Evolutionary conservation across 2,888 invertebrate species (phyloP), one percentile per base, ranked within the genome.

Genomic region (Perdita meconis): DNA sequence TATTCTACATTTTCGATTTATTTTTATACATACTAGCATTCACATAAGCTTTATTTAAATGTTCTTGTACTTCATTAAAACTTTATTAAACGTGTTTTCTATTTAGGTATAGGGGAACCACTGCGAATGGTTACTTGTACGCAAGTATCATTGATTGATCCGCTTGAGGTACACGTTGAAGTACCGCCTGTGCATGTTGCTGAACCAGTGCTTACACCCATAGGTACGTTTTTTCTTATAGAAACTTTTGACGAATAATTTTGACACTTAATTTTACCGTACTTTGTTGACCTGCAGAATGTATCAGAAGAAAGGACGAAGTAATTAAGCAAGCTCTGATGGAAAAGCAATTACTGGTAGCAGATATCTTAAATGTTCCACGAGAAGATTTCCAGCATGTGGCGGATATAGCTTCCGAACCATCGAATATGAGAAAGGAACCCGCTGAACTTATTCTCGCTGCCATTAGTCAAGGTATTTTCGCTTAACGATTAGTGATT

Each of bases 321-420:
- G 93, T 95, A 81, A 95, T 97, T 77, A 94, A 95, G 78, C 94
- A 94, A 88, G 95, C 95, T 55, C 91, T 97, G 82, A 93, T 94
- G 71, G 96, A 96, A 89, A 96, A 96, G 89, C 95, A 96, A 89
- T 94, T 94, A 84, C 93, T 97, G 80, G 95, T 96, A 83, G 96
- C 96, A 79, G 96, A 96, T 90, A 94, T 97, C 90, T 94, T 96
- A 88, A 95, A 95, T 91, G 95, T 96, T 90, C 96, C 96, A 65
- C 94, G 94, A 80, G 95, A 95, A 88, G 95, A 96, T 88, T 95
- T 95, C 90, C 94, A 94, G 83, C 94, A 94, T 82, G 95, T 95
- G 81, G 95, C 95, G 64, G 96, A 96, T 81, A 94, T 95, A 91
- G 95, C 95, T 0, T 94, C 94, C 69, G 95, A 95, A 88, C 94